phyloP scores from a whole-genome alignment of 2,797 vertebrate species.

The Notoglanidium macrostoma region DNA sequence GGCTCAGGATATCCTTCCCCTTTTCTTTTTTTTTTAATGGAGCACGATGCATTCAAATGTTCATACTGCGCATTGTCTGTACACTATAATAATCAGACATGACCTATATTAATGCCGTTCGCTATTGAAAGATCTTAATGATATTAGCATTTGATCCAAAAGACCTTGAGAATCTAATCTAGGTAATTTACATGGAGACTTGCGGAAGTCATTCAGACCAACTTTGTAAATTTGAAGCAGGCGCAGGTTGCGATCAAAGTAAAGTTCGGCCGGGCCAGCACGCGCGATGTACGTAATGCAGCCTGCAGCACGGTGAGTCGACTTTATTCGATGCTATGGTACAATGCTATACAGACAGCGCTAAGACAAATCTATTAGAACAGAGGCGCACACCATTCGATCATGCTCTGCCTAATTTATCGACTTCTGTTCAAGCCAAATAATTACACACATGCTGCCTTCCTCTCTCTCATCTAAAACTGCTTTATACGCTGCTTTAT shows the following conservation, averaged over 20 bases:
- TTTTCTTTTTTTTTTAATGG: background rate
- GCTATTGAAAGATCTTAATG: background rate
- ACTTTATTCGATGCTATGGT: constrained; percentile 7
- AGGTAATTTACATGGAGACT: background rate
- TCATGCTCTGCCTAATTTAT: constrained; percentile 39
- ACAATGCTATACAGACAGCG: background rate
- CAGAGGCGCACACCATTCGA: background rate
- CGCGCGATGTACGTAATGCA: background rate
- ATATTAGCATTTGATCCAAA: background rate
- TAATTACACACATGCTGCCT: constrained; percentile 54
- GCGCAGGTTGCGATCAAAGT: background rate
- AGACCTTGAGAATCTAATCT: background rate
- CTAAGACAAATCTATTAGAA: constrained; percentile 22
- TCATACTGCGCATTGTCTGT: background rate
- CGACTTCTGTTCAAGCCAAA: constrained; percentile 45
- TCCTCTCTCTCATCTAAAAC: constrained; percentile 31
- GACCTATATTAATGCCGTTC: background rate
- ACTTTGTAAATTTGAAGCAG: no score
- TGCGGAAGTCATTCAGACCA: background rate
- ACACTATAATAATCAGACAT: constrained; percentile 1
- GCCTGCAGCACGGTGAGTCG: background rate
- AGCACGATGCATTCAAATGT: background rate
- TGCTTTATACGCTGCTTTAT: background rate
- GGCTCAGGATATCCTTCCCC: background rate
- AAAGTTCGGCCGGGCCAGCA: background rate